A percentile compares a stretch with the other conserved stretches of the same genome.
Evolutionary conservation across 2,113 vertebrate species (phyloP).

Genomic region (Micronisus gabar): DNA sequence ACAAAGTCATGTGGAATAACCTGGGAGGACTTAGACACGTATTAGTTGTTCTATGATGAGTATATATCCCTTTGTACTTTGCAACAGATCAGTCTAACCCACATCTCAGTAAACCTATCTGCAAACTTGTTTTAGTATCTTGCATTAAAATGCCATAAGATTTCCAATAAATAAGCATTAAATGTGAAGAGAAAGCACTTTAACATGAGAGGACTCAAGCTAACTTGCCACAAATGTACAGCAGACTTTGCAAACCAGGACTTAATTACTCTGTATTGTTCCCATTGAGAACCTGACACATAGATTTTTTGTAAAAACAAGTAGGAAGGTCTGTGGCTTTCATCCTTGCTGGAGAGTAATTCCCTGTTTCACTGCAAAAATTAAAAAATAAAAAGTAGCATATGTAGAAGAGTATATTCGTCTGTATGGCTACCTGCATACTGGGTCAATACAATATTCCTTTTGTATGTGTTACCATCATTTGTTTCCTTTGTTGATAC

Average conservation of each 20-base stretch:
- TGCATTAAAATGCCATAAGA: not conserved
- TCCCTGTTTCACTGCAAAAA: not conserved
- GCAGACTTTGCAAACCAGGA: not conserved
- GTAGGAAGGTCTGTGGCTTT: not conserved
- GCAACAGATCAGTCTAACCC: not conserved
- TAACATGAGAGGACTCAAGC: not conserved
- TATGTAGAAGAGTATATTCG: not conserved
- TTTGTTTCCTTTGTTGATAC: conserved; percentile 56
- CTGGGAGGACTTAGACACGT: not conserved
- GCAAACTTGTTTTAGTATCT: not conserved
- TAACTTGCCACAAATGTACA: not conserved
- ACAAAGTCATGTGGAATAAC: not conserved
- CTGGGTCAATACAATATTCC: conserved; percentile 21
- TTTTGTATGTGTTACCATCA: not conserved
- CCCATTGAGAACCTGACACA: not conserved
- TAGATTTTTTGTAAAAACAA: not conserved
- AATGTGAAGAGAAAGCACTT: not conserved
- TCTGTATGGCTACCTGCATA: not conserved
- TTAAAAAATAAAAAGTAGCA: not conserved
- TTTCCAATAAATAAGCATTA: not conserved
- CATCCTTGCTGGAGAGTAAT: not conserved
- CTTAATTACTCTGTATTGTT: not conserved
- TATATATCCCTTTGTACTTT: not conserved
- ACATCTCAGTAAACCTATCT: not conserved
- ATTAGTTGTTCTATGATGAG: not conserved